phyloP scores from a whole-genome alignment of 2,113 vertebrate species.

The Eleginops maclovinus region DNA sequence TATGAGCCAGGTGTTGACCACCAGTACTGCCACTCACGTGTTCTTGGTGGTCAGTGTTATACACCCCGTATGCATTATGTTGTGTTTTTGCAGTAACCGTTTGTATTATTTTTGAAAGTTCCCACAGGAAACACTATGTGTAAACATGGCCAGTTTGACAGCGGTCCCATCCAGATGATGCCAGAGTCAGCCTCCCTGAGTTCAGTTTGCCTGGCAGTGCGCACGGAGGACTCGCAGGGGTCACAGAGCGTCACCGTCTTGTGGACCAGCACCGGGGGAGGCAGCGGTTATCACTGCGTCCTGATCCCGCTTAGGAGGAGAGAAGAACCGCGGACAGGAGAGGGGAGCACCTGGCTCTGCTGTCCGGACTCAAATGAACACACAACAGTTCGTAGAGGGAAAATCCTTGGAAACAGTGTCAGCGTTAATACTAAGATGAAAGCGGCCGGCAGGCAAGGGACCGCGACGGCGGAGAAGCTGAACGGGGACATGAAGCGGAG shows the following conservation, averaged over 20 bases:
- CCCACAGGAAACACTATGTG: background rate
- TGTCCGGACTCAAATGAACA: conserved; percentile 64
- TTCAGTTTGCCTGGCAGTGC: conserved; percentile 59
- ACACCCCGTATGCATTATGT: background rate
- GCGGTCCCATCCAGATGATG: conserved; percentile 62
- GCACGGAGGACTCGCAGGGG: conserved; percentile 45
- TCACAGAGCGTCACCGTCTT: conserved; percentile 12
- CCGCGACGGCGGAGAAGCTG: conserved; percentile 65
- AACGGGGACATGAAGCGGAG: conserved; percentile 81
- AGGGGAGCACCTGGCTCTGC: conserved; percentile 13
- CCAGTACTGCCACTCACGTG: no score
- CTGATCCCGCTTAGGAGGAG: background rate
- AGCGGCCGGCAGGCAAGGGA: conserved; percentile 58
- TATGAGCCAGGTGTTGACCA: no score
- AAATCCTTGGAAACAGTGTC: background rate
- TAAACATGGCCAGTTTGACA: fast-evolving
- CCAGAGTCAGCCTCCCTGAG: conserved; percentile 45
- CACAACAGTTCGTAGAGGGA: conserved; percentile 10
- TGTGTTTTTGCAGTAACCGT: no score
- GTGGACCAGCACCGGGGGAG: background rate
- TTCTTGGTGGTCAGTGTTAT: no score
- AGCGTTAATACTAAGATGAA: conserved; percentile 68
- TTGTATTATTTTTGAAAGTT: conserved; percentile 53
- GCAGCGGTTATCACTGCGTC: background rate
- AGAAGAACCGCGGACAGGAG: background rate